Conservation (phyloP, 2,888 invertebrate species). For the Meganola albula region DNA sequence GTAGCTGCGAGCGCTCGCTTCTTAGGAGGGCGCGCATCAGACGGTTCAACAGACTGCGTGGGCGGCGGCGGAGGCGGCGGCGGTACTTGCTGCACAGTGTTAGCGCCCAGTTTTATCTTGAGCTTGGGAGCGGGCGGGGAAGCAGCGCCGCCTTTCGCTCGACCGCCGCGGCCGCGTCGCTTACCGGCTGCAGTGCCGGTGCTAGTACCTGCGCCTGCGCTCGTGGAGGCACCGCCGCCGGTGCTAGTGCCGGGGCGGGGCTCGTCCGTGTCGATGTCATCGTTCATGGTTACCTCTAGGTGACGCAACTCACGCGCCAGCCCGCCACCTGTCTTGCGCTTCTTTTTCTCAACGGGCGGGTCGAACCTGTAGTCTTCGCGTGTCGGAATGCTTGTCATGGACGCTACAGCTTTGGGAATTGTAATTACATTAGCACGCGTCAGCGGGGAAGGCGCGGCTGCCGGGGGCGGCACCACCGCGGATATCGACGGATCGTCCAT, state of each 20-base stretch:
- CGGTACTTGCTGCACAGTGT: slow-evolving; percentile 70
- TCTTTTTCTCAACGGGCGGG: slow-evolving; percentile 83
- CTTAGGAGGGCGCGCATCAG: slow-evolving; percentile 83
- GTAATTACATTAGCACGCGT: slow-evolving; percentile 84
- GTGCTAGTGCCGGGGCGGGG: no score
- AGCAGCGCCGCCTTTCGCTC: slow-evolving; percentile 32
- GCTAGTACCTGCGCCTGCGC: no score
- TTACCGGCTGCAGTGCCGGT: slow-evolving; percentile 21
- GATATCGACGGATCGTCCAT: slow-evolving; percentile 82
- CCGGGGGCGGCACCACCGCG: slow-evolving; percentile 66
- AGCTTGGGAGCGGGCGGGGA: slow-evolving; percentile 81
- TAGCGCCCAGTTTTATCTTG: slow-evolving; percentile 85
- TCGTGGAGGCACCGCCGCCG: no score
- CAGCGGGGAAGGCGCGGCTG: slow-evolving; percentile 78
- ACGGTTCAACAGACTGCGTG: slow-evolving; percentile 8
- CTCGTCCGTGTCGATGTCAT: slow-evolving; percentile 71
- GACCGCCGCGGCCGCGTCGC: slow-evolving; percentile 48
- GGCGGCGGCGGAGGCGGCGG: not conserved
- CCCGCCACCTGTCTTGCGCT: slow-evolving; percentile 74
- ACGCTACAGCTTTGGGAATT: slow-evolving; percentile 92
- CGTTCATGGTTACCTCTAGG: slow-evolving; percentile 77
- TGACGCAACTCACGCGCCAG: slow-evolving; percentile 80
- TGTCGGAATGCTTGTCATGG: slow-evolving; percentile 91
- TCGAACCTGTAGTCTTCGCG: slow-evolving; percentile 89
- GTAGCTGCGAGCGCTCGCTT: slow-evolving; percentile 81